Base-by-base conservation (phyloP, 1,140 invertebrate genomes). In the Drosophila littoralis region DNA sequence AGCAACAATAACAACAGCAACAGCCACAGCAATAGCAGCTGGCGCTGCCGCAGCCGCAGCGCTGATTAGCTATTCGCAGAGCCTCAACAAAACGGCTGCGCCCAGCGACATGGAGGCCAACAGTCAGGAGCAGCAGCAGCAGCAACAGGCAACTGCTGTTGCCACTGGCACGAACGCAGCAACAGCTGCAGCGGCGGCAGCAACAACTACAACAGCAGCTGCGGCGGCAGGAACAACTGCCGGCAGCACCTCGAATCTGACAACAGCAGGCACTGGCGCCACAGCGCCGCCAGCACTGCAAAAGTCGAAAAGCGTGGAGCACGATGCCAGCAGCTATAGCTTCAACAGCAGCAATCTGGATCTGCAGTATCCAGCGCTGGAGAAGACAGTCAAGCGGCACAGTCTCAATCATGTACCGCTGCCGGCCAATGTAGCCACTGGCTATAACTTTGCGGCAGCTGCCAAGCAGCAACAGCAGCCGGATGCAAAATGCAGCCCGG, bases 231-330 rank as follows among this genome's bases (percentile, higher is more conserved):
- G 77, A 54, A 48, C 52, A 52, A 60, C 54, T 45, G 13, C 45
- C 45, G 22, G 22, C 22, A 28, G 22, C 22, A 28, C 15, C 45
- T 48, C 17, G 51, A 40, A 36, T 13, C 22, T 28, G 22, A 28
- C 36, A 68, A 17, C 40, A 46, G 8, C 13, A 43, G 59, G 22
- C 40, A n/a, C 58, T 55, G 33, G 22, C 65, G 51, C 40, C 50
- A 64, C 73, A 3, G 46, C 71, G 22, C 77, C 71, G 36, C 79
- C 86, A 22, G 70, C 85, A 0, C 36, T 92, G 64, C 86, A 91
- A 75, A 92, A 92, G 68, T 92, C 91, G 0, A 92, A 92, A 48
- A 92, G 91, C 64, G 88, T 92, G 36, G 91, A 92, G 36, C 81
- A 85, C 46, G 91, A 92, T 33, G 82, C 81, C 46, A 76, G 42